Base-by-base conservation (phyloP, 2,797 vertebrate genomes). In the Acrossocheilus wenchowensis region DNA sequence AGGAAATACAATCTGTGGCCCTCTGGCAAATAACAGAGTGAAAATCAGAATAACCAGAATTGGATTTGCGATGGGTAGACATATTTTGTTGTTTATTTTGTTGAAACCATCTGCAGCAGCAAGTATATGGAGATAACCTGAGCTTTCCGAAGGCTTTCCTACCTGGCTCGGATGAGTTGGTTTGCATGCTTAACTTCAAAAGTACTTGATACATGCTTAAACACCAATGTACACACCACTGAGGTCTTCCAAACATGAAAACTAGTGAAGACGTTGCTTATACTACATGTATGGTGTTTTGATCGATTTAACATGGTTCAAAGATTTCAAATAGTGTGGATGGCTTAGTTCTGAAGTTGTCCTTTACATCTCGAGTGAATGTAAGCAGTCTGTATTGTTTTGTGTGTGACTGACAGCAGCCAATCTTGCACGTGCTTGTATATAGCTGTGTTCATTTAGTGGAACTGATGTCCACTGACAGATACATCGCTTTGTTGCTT, bases 1-100 rank as follows among this genome's bases (percentile, higher is more conserved):
- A 92, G 89, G 90, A 92, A 92, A 93, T 92, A 88, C 87, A 93
- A 88, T 90, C 89, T 75, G 88, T 87, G 90, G 89, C 90, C 89
- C 78, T 90, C 88, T 60, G 83, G 91, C 90, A 93, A 92, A 91
- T 90, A 88, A 90, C 87, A 90, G 85, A 54, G 78, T 77, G 78
- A 74, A 85, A 88, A 89, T 88, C 87, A 84, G 83, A 83, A 89
- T 83, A 84, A 83, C 82, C 85, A 87, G 87, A 92, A 91, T 91
- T 90, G 89, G 89, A 93, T 93, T 93, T 93, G 88, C 84, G 84
- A 90, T 89, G 57, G 87, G 71, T 86, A 88, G 85, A 77, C 64
- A 86, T 87, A 72, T 83, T 90, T 80, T 88, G 86, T 88, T 90
- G 89, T 91, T 88, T 89, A 89, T 90, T 89, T 89, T 84, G 81